Percentiles rank a stretch among this genome's conserved stretches.
phyloP scores from a whole-genome alignment of 1,140 invertebrate species.

The Mylabris phalerata region DNA sequence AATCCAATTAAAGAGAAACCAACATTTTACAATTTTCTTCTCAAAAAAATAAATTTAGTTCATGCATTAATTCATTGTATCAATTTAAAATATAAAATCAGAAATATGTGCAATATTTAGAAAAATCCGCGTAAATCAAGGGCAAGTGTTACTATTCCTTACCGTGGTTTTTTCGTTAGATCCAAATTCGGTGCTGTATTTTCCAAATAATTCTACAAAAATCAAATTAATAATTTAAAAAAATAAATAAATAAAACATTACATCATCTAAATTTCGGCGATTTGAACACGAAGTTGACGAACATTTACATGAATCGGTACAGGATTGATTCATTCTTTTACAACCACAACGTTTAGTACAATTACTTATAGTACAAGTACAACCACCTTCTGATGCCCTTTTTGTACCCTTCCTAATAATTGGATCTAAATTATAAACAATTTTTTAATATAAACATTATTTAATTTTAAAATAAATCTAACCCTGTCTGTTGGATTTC shows the following conservation, averaged over 20 bases:
- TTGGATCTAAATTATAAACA: neutral
- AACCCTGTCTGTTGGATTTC: neutral
- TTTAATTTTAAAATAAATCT: neutral
- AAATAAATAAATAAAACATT: neutral
- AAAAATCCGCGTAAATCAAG: too few species aligned
- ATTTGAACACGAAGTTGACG: neutral
- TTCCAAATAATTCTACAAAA: too few species aligned
- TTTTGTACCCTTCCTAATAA: neutral
- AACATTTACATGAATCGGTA: neutral
- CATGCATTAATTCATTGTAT: too few species aligned
- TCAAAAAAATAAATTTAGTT: too few species aligned
- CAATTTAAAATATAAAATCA: too few species aligned
- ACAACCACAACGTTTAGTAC: conserved; percentile 3
- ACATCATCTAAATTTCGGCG: neutral
- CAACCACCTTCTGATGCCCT: conserved; percentile 5
- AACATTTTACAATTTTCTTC: too few species aligned
- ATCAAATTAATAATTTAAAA: too few species aligned
- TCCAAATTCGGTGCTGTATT: too few species aligned
- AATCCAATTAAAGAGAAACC: too few species aligned
- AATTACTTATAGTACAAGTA: conserved; percentile 5
- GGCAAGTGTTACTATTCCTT: too few species aligned
- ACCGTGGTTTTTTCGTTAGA: too few species aligned
- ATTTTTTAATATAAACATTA: neutral
- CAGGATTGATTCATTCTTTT: neutral
- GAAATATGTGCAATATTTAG: too few species aligned